Evolutionary conservation across 1,140 invertebrate genomes (phyloP).

Genomic region (Aphaenogaster ashmeadi): DNA sequence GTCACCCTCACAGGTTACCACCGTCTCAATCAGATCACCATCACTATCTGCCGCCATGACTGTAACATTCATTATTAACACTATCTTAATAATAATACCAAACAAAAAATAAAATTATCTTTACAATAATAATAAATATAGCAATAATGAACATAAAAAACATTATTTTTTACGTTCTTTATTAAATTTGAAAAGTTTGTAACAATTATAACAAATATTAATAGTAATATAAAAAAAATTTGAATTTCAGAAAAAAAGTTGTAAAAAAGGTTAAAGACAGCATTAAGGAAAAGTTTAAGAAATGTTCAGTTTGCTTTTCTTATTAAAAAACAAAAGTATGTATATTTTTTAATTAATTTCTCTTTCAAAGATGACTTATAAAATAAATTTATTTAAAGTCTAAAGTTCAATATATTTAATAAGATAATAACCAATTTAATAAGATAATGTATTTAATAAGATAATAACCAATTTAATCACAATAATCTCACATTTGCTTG

Average conservation of each 20-base stretch:
- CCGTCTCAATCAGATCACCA: constrained; percentile 91
- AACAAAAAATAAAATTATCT: constrained; percentile 14
- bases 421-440: constrained; percentile 2
- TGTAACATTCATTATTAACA: constrained; percentile 71
- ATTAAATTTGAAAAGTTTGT: neutral
- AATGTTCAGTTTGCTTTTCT: neutral
- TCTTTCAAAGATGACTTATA: neutral
- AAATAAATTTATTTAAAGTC: constrained; percentile 11
- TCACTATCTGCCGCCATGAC: constrained; percentile 93
- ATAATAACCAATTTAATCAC: neutral
- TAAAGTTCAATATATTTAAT: neutral
- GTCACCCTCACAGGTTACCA: constrained; percentile 94
- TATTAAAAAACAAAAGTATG: neutral
- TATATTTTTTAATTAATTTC: constrained; percentile 12
- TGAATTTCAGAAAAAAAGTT: neutral
- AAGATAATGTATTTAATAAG: neutral
- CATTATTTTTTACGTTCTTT: neutral
- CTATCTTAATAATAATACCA: constrained; percentile 36
- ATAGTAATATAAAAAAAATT: constrained; percentile 10
- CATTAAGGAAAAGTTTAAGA: neutral
- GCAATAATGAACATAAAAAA: constrained; percentile 2
- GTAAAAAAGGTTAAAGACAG: neutral
- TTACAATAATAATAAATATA: constrained; percentile 9
- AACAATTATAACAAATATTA: neutral
- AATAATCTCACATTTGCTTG: neutral